Conservation (phyloP, 1,140 invertebrate species). For the Pentalonia nigronervosa region DNA sequence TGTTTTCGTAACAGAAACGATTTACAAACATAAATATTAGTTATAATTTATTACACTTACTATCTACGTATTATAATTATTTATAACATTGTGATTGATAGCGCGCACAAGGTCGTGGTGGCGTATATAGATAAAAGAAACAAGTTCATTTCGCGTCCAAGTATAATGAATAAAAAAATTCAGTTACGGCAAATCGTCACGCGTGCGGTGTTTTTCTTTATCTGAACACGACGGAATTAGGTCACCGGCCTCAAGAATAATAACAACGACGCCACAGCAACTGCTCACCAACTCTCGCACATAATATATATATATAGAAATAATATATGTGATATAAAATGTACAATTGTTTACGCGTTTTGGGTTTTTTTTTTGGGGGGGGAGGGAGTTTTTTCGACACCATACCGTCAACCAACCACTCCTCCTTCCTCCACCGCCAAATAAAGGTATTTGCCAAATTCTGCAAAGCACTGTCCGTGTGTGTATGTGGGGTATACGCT, state of each 20-base stretch:
- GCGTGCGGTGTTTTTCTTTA: neutral
- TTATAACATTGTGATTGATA: neutral
- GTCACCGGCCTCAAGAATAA: constrained; percentile 39
- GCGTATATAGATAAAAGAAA: constrained; percentile 17
- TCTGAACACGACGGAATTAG: constrained; percentile 22
- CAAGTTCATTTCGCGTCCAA: constrained; percentile 28
- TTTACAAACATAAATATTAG: neutral
- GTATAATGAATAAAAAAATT: neutral
- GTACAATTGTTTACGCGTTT: neutral
- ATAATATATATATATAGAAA: neutral
- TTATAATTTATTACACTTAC: neutral
- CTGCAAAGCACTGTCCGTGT: neutral
- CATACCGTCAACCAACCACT: too few species aligned
- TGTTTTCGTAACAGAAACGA: neutral
- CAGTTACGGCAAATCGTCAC: constrained; percentile 27
- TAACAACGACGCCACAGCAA: neutral
- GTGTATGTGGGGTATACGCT: neutral
- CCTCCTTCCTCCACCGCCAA: neutral
- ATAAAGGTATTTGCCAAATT: neutral
- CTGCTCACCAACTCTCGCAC: neutral
- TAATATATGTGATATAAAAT: neutral
- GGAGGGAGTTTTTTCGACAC: neutral
- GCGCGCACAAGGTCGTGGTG: neutral
- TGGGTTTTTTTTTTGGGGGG: neutral
- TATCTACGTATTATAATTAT: neutral